Evolutionary conservation across 2,888 invertebrate species (phyloP).

Genomic region (Eudemis profundana): DNA sequence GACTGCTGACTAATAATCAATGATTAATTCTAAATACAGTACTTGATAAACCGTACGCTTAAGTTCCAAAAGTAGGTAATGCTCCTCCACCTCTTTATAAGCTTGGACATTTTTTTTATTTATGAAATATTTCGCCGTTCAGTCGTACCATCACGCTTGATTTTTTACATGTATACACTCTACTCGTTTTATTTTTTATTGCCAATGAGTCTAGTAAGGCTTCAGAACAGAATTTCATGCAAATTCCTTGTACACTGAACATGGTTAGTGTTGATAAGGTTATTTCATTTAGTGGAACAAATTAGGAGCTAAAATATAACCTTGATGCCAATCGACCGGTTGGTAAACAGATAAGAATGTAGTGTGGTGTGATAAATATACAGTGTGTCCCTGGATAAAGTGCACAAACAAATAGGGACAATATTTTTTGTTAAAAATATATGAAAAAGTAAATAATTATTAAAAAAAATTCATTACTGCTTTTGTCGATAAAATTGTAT

Average conservation of each 20-base stretch:
- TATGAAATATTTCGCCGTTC: not conserved
- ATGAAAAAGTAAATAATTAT: too few relatives aligned
- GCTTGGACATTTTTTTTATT: too few relatives aligned
- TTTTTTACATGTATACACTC: not conserved
- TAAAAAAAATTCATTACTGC: too few relatives aligned
- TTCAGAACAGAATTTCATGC: too few relatives aligned
- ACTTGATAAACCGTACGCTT: not conserved
- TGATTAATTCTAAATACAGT: not conserved
- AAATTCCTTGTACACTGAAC: not conserved
- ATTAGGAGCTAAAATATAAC: not conserved
- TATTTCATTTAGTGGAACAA: not conserved
- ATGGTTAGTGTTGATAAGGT: not conserved
- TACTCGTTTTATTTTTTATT: not conserved
- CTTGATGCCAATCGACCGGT: not conserved
- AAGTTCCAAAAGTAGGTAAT: not conserved
- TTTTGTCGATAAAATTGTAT: too few relatives aligned
- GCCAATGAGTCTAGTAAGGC: not conserved
- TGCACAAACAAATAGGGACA: too few relatives aligned
- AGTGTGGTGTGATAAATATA: not conserved
- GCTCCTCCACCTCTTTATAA: too few relatives aligned
- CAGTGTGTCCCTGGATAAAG: too few relatives aligned
- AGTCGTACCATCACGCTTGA: not conserved
- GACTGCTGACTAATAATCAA: slow-evolving; percentile 9
- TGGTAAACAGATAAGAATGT: not conserved
- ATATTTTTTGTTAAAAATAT: too few relatives aligned